phyloP scores from a whole-genome alignment of 2,888 invertebrate species.

The Autographa gamma region DNA sequence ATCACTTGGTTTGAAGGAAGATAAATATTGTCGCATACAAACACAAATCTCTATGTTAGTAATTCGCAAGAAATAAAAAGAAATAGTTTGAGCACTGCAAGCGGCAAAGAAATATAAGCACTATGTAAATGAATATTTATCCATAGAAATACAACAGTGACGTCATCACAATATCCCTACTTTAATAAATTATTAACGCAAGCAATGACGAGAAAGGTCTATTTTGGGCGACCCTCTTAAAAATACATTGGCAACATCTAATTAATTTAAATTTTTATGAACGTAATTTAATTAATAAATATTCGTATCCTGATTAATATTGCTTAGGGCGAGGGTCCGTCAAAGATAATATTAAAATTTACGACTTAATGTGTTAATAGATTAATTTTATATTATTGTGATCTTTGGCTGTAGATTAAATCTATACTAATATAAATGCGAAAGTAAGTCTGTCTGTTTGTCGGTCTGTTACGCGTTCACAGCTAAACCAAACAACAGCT shows the following conservation, averaged over 20 bases:
- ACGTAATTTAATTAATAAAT: slow-evolving; percentile 37
- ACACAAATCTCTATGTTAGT: no score
- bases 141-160: neutral
- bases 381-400: neutral
- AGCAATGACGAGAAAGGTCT: neutral
- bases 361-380: neutral
- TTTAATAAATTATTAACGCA: neutral
- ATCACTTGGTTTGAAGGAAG: no score
- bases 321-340: slow-evolving; percentile 25
- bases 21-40: no score
- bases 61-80: no score
- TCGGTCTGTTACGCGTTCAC: no score
- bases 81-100: no score
- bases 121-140: no score
- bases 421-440: no score
- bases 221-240: slow-evolving; percentile 2
- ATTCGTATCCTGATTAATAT: slow-evolving; percentile 17
- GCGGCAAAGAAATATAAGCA: no score
- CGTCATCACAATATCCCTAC: neutral
- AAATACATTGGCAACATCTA: slow-evolving; percentile 19
- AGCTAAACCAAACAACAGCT: no score
- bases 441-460: no score
- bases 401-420: neutral
- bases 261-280: slow-evolving; percentile 15
- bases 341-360: slow-evolving; percentile 18